A percentile compares a stretch with the other conserved stretches of the same genome.
Evolutionary conservation across 2,113 vertebrate genomes (phyloP).

Genomic region (Picathartes gymnocephalus): DNA sequence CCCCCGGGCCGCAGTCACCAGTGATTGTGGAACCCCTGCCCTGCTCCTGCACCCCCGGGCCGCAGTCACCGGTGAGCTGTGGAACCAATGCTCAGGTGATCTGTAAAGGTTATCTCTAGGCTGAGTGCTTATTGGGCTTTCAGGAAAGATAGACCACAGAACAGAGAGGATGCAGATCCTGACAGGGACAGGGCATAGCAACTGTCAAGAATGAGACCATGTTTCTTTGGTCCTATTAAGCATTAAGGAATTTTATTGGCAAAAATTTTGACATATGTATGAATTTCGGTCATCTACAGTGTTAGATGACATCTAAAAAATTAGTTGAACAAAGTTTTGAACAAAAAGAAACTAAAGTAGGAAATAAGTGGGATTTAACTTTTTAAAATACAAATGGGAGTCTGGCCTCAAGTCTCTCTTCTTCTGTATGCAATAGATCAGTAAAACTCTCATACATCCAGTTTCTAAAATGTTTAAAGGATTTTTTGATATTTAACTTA

Average conservation of each 20-base stretch:
- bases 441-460: neutral
- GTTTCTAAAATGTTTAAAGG: neutral
- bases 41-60: too few relatives aligned
- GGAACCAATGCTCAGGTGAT: too few relatives aligned
- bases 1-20: too few relatives aligned
- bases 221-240: neutral
- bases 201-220: neutral
- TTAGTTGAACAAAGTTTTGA: neutral
- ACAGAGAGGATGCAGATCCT: neutral
- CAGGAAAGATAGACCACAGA: neutral
- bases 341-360: neutral
- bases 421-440: neutral
- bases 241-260: neutral
- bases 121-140: neutral
- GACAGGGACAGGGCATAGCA: neutral
- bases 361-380: neutral
- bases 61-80: too few relatives aligned
- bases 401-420: neutral
- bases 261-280: neutral
- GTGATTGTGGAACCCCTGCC: too few relatives aligned
- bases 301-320: neutral
- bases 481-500: neutral
- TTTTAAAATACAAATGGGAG: neutral
- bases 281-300: neutral
- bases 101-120: neutral